Base-by-base conservation (phyloP, 2,113 vertebrate species). In the Poeciliopsis prolifica region DNA sequence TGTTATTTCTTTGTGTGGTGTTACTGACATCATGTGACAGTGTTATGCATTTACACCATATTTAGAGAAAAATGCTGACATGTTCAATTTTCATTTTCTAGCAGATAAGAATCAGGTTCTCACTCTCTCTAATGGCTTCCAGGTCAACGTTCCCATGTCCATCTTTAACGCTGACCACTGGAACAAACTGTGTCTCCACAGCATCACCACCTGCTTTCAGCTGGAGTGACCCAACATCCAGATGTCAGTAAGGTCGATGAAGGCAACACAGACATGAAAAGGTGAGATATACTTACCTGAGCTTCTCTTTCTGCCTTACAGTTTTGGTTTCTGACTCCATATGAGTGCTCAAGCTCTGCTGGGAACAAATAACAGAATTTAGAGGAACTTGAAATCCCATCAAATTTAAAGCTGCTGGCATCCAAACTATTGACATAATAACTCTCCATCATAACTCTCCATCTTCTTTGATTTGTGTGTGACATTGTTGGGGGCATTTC, bases 151-250 rank as follows among this genome's bases (percentile, higher is more conserved):
- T 81, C 22, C 89, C 90, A 0, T 82, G 69, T 11, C 89, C 84
- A 4, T 94, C 87, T 86, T 88, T 91, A 6, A 93, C 14, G 0
- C 84, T 88, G 29, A 91, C 84, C 0, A 91, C 93, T n/a, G 77
- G 65, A 9, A 86, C 74, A 10, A 92, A 72, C 1, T 82, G 88
- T 1, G 67, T 61, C 12, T 94, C 92, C 0, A 26, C 13, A 0
- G 1, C 40, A 0, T 87, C 81, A 9, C 84, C 73, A 15, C 80
- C 54, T 0, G 69, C 37, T 15, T 74, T 67, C 14, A 40, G 65
- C 85, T 78, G 61, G 26, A 15, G 26, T 0, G 26, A 79, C 6
- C 24, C 35, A 61, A 5, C 60, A 9, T 1, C 11, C 19, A n/a
- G 70, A 42, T 42, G 37, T 44, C 26, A 31, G 17, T 15, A 7